These are phyloP conservation scores for Thermophis baileyi DNA, from an alignment of 2,113 vertebrate genomes.

Conservation along the genomic window DNA sequence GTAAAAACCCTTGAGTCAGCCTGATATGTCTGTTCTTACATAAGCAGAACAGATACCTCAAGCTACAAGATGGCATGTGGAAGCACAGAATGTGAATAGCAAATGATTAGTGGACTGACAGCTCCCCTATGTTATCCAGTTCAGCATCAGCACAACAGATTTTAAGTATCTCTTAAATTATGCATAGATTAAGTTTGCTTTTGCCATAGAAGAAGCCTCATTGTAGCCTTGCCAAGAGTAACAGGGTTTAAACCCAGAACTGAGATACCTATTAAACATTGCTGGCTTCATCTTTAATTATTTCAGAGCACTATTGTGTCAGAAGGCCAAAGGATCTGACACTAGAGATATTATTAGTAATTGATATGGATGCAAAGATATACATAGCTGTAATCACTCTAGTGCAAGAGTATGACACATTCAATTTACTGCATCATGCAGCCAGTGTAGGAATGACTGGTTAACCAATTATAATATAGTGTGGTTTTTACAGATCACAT, in stretches of 20 bases:
- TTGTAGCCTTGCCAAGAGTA: background rate
- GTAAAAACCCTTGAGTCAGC: background rate
- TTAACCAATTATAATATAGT: no score
- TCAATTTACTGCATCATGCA: background rate
- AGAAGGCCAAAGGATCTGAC: background rate
- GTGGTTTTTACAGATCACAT: background rate
- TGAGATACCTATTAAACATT: conserved; percentile 26
- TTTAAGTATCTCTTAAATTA: conserved; percentile 34
- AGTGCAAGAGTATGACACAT: background rate
- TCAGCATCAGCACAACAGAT: conserved; percentile 32
- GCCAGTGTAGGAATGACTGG: background rate
- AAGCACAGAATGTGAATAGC: background rate
- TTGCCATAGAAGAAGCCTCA: conserved; percentile 33
- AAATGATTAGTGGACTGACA: conserved; percentile 5
- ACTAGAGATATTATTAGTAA: background rate
- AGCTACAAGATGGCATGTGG: accelerated
- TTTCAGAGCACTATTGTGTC: conserved; percentile 23
- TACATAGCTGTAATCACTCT: background rate
- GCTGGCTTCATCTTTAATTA: conserved; percentile 41
- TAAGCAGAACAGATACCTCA: background rate
- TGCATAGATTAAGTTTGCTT: conserved; percentile 23
- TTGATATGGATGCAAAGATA: accelerated
- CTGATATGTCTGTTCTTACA: background rate
- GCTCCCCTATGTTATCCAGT: background rate
- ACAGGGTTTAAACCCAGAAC: conserved; percentile 1